phyloP scores from a whole-genome alignment of 2,113 vertebrate genomes.

The Grammomys surdaster region DNA sequence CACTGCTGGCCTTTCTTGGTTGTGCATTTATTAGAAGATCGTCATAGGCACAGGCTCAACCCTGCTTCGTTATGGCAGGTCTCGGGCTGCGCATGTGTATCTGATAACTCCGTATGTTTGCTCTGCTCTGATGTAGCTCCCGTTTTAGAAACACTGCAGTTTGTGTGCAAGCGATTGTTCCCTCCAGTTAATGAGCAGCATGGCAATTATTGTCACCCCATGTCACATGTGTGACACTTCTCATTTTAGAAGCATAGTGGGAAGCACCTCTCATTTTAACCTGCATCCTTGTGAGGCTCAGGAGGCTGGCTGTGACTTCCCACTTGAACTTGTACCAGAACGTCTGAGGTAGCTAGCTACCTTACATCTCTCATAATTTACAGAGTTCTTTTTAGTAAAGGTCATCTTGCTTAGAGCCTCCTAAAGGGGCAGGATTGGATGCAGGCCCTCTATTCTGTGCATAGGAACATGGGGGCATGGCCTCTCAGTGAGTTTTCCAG shows the following conservation, averaged over 20 bases:
- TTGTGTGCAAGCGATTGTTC: conserved; percentile 65
- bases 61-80: conserved; percentile 64
- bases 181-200: conserved; percentile 52
- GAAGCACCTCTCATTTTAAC: conserved; percentile 38
- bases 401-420: background rate
- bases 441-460: background rate
- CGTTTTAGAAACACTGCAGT: conserved; percentile 62
- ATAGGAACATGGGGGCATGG: rapidly evolving
- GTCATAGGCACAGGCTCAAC: background rate
- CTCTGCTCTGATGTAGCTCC: conserved; percentile 1
- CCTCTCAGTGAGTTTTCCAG: background rate
- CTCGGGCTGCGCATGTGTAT: background rate
- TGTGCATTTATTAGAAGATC: background rate
- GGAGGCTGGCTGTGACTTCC: conserved; percentile 4
- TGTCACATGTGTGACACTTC: conserved; percentile 70
- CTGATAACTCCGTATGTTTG: conserved; percentile 61
- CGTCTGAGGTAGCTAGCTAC: background rate
- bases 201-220: conserved; percentile 47
- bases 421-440: background rate
- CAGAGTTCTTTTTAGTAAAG: background rate
- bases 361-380: background rate
- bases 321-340: background rate
- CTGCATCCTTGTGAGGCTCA: background rate
- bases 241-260: conserved; percentile 36
- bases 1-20: background rate